Evolutionary conservation across 2,888 invertebrate genomes (phyloP).

Genomic region (Oxystoma pomonae): DNA sequence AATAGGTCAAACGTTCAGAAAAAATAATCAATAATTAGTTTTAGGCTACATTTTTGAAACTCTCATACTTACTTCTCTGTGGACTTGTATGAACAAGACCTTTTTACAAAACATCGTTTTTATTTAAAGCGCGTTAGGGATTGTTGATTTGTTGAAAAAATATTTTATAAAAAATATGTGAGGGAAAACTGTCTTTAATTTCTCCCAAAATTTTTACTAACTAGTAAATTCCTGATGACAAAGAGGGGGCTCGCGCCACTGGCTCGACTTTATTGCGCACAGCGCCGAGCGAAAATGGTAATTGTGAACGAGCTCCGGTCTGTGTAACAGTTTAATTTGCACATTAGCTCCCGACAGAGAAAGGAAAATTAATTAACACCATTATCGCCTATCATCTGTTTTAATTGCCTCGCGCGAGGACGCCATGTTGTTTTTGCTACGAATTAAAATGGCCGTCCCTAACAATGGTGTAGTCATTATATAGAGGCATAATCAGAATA

Average conservation of each 20-base stretch:
- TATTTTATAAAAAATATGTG: no score
- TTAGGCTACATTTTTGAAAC: no score
- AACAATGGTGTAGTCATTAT: constrained; percentile 49
- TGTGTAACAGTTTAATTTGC: constrained; percentile 52
- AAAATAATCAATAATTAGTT: no score
- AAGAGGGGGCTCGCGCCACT: not conserved
- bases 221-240: no score
- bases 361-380: constrained; percentile 52
- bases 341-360: constrained; percentile 50
- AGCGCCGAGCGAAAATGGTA: constrained; percentile 24
- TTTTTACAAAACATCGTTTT: no score
- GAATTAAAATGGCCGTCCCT: constrained; percentile 50
- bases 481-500: constrained; percentile 48
- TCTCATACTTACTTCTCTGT: no score
- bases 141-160: no score
- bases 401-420: constrained; percentile 50
- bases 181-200: no score
- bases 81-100: no score
- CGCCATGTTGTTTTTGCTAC: constrained; percentile 51
- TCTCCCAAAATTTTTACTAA: no score
- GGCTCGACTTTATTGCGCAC: not conserved
- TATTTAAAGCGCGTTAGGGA: no score
- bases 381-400: constrained; percentile 53
- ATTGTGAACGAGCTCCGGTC: constrained; percentile 43
- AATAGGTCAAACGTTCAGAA: no score